Percentiles rank a stretch among this genome's conserved stretches.
Evolutionary conservation across 2,888 invertebrate species (phyloP).

Genomic region (Oegoconia quadripuncta): DNA sequence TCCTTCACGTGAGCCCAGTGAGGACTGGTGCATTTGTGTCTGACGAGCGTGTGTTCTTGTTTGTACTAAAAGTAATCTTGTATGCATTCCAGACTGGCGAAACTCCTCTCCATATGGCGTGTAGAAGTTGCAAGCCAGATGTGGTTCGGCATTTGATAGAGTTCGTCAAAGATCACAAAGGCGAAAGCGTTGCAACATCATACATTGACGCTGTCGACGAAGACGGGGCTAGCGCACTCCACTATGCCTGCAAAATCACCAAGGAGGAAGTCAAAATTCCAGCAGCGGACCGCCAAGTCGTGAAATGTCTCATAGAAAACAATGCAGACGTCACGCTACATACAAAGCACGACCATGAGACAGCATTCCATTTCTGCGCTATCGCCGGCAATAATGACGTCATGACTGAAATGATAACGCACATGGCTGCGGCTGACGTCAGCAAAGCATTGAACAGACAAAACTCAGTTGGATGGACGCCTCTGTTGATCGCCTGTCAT

Average conservation of each 20-base stretch:
- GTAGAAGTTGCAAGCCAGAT: constrained; percentile 90
- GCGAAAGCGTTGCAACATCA: constrained; percentile 87
- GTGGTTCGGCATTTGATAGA: constrained; percentile 92
- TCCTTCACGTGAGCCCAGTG: too few relatives aligned
- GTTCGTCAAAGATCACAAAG: constrained; percentile 87
- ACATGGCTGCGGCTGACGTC: constrained; percentile 93
- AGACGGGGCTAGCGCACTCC: constrained; percentile 96
- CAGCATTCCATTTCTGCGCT: constrained; percentile 97
- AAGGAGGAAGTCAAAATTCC: constrained; percentile 88
- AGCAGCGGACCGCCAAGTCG: constrained; percentile 90
- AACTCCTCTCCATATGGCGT: constrained; percentile 97
- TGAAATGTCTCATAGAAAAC: constrained; percentile 92
- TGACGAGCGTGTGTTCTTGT: too few relatives aligned
- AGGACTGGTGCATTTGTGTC: too few relatives aligned
- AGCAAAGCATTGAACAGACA: constrained; percentile 97
- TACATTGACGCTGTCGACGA: constrained; percentile 94
- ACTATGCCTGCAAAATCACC: constrained; percentile 94
- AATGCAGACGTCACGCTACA: constrained; percentile 93
- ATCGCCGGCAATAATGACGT: constrained; percentile 97
- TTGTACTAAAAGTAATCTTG: too few relatives aligned
- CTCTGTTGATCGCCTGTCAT: constrained; percentile 96
- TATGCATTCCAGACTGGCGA: constrained; percentile 93
- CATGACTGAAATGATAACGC: constrained; percentile 94
- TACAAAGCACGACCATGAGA: constrained; percentile 93
- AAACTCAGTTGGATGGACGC: constrained; percentile 97